These are phyloP conservation scores for Hyles euphorbiae DNA, from an alignment of 1,140 invertebrate genomes.

Conservation along the genomic window DNA sequence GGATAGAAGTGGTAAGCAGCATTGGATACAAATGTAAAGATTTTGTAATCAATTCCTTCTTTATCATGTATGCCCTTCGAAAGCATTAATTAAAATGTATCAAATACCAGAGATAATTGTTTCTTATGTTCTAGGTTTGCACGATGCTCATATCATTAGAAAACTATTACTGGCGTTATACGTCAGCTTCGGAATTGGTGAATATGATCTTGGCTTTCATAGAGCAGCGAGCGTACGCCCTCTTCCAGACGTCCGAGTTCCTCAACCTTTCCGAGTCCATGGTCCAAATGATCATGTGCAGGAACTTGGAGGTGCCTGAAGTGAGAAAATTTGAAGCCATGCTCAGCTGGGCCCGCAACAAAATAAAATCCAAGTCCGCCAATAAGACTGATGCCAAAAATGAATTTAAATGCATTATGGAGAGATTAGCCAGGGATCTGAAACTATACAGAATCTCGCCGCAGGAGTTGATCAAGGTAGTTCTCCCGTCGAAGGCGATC, in stretches of 20 bases:
- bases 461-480: constrained; percentile 94
- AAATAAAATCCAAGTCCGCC: constrained; percentile 85
- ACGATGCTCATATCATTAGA: constrained; percentile 94
- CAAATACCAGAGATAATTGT: too few relatives aligned
- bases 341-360: constrained; percentile 91
- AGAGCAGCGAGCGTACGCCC: constrained; percentile 87
- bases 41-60: not conserved
- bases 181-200: constrained; percentile 93
- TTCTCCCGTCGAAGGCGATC: constrained; percentile 94
- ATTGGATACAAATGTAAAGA: not conserved
- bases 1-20: constrained; percentile 88
- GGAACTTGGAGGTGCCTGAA: constrained; percentile 89
- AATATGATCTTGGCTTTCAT: constrained; percentile 96
- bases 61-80: not conserved
- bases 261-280: constrained; percentile 93
- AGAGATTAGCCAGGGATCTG: constrained; percentile 89
- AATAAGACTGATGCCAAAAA: constrained; percentile 88
- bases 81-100: too few relatives aligned
- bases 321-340: constrained; percentile 96
- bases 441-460: constrained; percentile 94
- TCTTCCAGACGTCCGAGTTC: constrained; percentile 90
- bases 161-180: constrained; percentile 97
- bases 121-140: constrained; percentile 79
- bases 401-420: constrained; percentile 95
- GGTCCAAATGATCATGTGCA: constrained; percentile 96